These are phyloP conservation scores for Loxodonta africana DNA, from an alignment of 2,113 vertebrate genomes.

Conservation along the genomic window DNA sequence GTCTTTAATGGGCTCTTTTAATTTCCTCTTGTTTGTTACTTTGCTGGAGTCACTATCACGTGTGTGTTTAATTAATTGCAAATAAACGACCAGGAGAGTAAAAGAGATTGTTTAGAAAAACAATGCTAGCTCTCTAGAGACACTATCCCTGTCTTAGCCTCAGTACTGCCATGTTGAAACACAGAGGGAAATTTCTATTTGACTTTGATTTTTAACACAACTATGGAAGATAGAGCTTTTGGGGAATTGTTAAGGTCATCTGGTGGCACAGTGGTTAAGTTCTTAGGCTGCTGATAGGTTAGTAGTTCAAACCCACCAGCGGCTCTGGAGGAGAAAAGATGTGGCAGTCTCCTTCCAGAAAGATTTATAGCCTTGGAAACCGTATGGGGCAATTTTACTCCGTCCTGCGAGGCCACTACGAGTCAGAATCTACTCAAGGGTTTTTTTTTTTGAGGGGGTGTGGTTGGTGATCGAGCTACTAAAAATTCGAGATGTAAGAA, in stretches of 20 bases:
- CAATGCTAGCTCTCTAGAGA: background rate
- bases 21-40: conserved; percentile 35
- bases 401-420: no score
- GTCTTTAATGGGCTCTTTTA: background rate
- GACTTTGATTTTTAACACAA: background rate
- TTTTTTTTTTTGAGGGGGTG: no score
- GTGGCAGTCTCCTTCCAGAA: no score
- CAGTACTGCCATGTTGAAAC: background rate
- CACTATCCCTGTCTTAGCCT: background rate
- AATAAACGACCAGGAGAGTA: background rate
- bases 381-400: no score
- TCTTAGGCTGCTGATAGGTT: no score
- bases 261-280: no score
- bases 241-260: background rate
- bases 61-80: background rate
- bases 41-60: background rate
- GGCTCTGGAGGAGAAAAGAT: no score
- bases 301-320: no score
- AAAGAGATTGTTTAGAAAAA: background rate
- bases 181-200: background rate
- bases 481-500: background rate
- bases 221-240: background rate
- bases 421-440: no score
- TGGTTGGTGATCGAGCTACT: no score
- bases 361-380: no score